Base-by-base conservation (phyloP, 2,113 vertebrate species). In the Gambusia affinis region DNA sequence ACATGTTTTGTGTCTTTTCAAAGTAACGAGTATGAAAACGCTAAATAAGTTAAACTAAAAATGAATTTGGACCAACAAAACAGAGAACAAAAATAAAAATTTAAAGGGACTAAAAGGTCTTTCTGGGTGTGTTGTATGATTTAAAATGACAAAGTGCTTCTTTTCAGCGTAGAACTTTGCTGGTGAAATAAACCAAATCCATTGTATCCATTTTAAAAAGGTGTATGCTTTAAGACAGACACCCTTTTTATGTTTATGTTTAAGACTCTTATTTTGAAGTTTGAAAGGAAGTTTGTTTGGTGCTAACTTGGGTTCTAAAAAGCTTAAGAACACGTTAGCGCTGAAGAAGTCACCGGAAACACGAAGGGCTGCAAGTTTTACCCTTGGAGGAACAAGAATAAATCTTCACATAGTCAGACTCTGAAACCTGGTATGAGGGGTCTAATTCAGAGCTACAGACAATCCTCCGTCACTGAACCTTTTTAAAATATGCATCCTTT, bases 401-500 rank as follows among this genome's bases (percentile, higher is more conserved):
- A 24, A 57, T 10, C 22, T 57, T 24, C 22, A 54, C 7, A 54
- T 7, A 54, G 22, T 57, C 8, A 24, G 19, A 57, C 24, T n/a
- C 10, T 57, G 7, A 57, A 54, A 24, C 7, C 4, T 54, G 47
- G 7, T 8, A 19, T 8, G 8, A 57, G 10, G 51, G 51, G 24
- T 24, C 15, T 17, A 30, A 61, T 14, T 30, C 2, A 62, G 22
- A 57, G 51, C 10, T n/a, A 19, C 30, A 19, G 17, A 31, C 17
- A 15, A 29, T 2, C 30, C 30, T 17, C 29, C 2, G 31, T 19
- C 61, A 31, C 2, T 12, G 8, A 68, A 8, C 44, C 72, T 60
- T 73, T 71, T 14, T 64, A 30, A 30, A 60, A 37, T 83, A 2
- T 73, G 17, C 44, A 54, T 79, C 24, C 63, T 69, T 42, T 15